phyloP scores from a whole-genome alignment of 2,888 invertebrate species.

The Lasius platythorax region DNA sequence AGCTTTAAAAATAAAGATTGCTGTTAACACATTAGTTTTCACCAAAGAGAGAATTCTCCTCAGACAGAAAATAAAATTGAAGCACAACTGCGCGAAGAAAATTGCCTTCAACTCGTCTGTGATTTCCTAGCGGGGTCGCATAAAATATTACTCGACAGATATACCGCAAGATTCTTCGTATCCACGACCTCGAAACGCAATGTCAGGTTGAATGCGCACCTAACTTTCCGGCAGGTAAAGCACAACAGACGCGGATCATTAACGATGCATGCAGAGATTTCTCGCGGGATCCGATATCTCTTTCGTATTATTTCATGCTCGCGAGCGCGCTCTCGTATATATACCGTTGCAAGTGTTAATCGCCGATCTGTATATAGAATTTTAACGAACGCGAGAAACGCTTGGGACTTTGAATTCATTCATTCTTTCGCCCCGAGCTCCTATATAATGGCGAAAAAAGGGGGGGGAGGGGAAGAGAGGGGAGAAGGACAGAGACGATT shows the following conservation, averaged over 20 bases:
- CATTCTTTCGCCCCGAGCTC: not conserved
- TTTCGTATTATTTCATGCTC: slow-evolving; percentile 42
- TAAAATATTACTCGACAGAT: slow-evolving; percentile 54
- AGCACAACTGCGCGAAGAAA: slow-evolving; percentile 31
- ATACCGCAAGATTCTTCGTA: slow-evolving; percentile 41
- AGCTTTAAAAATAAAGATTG: not conserved
- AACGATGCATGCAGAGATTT: slow-evolving; percentile 69
- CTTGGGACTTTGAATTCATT: slow-evolving; percentile 39
- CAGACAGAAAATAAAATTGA: slow-evolving; percentile 37
- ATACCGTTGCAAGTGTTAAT: slow-evolving; percentile 56
- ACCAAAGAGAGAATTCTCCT: not conserved
- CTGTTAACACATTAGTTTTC: slow-evolving; percentile 33
- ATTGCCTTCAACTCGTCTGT: slow-evolving; percentile 52
- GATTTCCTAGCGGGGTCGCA: slow-evolving; percentile 67
- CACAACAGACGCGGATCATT: slow-evolving; percentile 67
- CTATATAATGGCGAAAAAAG: slow-evolving; percentile 16
- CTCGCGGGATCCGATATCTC: slow-evolving; percentile 61
- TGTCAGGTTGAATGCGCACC: slow-evolving; percentile 62
- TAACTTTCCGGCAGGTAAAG: slow-evolving; percentile 62
- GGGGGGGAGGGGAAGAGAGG: too few relatives aligned
- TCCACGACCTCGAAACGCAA: slow-evolving; percentile 58
- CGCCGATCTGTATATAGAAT: slow-evolving; percentile 36
- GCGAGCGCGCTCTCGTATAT: not conserved
- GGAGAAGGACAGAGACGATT: slow-evolving; percentile 21
- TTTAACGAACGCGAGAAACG: slow-evolving; percentile 41